A percentile compares a stretch with the other conserved stretches of the same genome.
These are phyloP conservation scores for Aplysina aerophoba DNA, from an alignment of 37 sponge, comb jelly and placozoan genomes.

Conservation along the genomic window DNA sequence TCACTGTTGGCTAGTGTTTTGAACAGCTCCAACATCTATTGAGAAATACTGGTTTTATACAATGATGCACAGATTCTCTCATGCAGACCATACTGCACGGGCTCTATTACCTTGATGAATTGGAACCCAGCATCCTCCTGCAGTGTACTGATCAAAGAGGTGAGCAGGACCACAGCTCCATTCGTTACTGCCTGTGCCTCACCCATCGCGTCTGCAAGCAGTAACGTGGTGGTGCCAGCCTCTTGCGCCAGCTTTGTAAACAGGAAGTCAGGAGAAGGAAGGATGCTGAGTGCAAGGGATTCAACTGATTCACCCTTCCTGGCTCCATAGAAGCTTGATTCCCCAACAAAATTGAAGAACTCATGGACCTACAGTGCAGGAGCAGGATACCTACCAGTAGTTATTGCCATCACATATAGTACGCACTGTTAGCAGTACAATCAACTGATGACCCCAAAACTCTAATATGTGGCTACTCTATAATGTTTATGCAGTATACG, in stretches of 20 bases:
- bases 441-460: too few relatives aligned
- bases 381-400: too few relatives aligned
- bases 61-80: too few relatives aligned
- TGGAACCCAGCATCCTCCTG: neutral
- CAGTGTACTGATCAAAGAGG: neutral
- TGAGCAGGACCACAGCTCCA: neutral
- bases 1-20: too few relatives aligned
- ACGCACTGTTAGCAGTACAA: too few relatives aligned
- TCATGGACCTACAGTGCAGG: constrained; percentile 22
- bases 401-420: too few relatives aligned
- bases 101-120: neutral
- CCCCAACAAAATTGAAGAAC: constrained; percentile 22
- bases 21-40: too few relatives aligned
- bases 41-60: too few relatives aligned
- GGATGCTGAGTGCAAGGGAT: constrained; percentile 52
- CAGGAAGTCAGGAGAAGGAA: constrained; percentile 42
- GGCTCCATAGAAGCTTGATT: constrained; percentile 50
- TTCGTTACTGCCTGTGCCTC: neutral
- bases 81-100: neutral
- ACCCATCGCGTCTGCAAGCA: neutral
- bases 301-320: constrained; percentile 41
- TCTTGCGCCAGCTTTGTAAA: neutral
- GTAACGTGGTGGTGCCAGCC: too few relatives aligned
- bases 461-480: too few relatives aligned
- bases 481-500: too few relatives aligned